Evolutionary conservation across 1,140 invertebrate genomes (phyloP), one percentile per base, ranked within the genome.

Genomic region (Oppia nitens): DNA sequence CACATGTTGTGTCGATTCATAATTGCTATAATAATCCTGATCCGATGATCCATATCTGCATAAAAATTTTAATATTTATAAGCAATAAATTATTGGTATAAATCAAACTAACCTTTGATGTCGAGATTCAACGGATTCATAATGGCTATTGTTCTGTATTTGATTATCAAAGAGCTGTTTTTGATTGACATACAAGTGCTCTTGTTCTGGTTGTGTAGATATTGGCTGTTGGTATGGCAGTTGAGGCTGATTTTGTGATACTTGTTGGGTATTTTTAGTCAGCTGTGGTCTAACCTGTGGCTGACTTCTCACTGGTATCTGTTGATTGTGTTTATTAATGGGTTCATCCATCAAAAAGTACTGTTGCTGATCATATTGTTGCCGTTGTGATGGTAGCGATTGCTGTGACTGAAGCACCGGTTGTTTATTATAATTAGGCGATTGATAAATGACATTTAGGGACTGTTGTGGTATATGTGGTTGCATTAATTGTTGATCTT

Each of bases 361-460:
- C 24, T 51, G 20, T 23, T 21, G n/a, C 2, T 3, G 2, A 54
- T 29, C 26, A 23, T 20, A 25, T 49, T 6, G 26, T 55, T 27
- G 57, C 23, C 24, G 57, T n/a, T 59, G 3, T 14, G 25, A 55
- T 12, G 25, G 57, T 40, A 3, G 3, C 12, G 9, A 56, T 12
- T 57, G 21, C 20, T 60, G 57, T 24, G 55, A 50, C 24, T 59
- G 57, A n/a, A 56, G 57, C 24, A 56, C 51, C 28, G 55, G 57
- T 28, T 59, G 57, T n/a, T 45, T 24, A 50, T 57, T 57, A 12
- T 47, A 47, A 57, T 48, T 57, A 1, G 40, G 14, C 24, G 47
- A 20, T n/a, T 45, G 17, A n/a, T 57, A 24, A 27, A 3, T 11
- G 3, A 49, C 17, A 20, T 20, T 20, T 2, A 48, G 24, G 14